Percentiles rank a stretch among this genome's conserved stretches.
Evolutionary conservation across 1,140 invertebrate genomes (phyloP).

Genomic region (Adelges cooleyi): DNA sequence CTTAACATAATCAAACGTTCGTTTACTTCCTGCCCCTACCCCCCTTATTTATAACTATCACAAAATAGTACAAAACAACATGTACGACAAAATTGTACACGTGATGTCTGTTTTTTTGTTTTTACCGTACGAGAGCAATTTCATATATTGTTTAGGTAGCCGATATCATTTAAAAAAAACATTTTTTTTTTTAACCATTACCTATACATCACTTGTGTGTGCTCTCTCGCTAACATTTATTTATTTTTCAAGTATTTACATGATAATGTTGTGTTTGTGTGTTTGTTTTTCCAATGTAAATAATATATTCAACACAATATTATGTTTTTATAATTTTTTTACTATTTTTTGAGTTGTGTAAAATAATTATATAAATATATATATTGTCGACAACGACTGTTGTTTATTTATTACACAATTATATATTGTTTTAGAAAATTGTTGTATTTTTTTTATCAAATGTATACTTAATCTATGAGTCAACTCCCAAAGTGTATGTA

Average conservation of each 20-base stretch:
- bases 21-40: no score
- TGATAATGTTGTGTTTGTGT: no score
- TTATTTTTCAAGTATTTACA: no score
- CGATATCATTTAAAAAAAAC: background rate
- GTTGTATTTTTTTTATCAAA: background rate
- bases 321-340: background rate
- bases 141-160: background rate
- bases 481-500: conserved; percentile 11
- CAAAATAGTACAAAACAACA: background rate
- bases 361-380: background rate
- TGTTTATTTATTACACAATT: background rate
- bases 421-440: no score
- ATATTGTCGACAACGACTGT: conserved; percentile 1
- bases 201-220: background rate
- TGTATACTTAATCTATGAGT: conserved; percentile 5
- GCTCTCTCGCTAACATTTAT: no score
- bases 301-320: background rate
- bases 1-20: no score
- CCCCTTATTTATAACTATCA: background rate
- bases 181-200: background rate
- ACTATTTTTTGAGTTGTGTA: background rate
- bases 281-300: background rate
- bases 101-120: background rate
- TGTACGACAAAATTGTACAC: background rate
- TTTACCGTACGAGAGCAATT: background rate